Percentiles rank a stretch among this genome's conserved stretches.
phyloP scores from a whole-genome alignment of 2,888 invertebrate genomes.

The Allacma fusca region DNA sequence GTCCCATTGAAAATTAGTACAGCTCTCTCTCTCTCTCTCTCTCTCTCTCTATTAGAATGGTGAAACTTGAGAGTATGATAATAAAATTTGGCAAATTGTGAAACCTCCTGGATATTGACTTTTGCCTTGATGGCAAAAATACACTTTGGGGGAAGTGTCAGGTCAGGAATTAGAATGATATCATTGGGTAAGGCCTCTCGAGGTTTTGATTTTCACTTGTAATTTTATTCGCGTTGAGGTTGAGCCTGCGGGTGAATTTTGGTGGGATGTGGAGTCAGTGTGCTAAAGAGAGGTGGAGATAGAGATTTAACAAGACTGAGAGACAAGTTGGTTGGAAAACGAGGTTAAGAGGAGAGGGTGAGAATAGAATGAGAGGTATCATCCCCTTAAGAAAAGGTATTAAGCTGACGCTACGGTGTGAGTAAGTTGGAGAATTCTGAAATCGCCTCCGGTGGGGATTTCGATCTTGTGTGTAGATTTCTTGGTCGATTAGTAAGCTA shows the following conservation, averaged over 20 bases:
- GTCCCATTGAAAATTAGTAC: no score
- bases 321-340: constrained; percentile 21
- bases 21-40: no score
- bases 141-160: neutral
- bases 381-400: constrained; percentile 21
- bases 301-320: neutral
- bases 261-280: neutral
- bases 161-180: constrained; percentile 12
- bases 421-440: neutral
- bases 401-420: neutral
- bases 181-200: neutral
- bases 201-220: constrained; percentile 16
- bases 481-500: constrained; percentile 22
- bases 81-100: no score
- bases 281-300: neutral
- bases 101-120: no score
- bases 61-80: no score
- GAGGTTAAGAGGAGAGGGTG: constrained; percentile 13
- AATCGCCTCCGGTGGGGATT: neutral
- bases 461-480: constrained; percentile 24
- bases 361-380: constrained; percentile 9
- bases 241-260: neutral
- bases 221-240: constrained; percentile 6
- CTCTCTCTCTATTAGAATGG: no score
- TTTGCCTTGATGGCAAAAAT: neutral